A percentile compares a stretch with the other conserved stretches of the same genome.
Conservation (phyloP, 1,140 invertebrate genomes). For the Drosophila persimilis region DNA sequence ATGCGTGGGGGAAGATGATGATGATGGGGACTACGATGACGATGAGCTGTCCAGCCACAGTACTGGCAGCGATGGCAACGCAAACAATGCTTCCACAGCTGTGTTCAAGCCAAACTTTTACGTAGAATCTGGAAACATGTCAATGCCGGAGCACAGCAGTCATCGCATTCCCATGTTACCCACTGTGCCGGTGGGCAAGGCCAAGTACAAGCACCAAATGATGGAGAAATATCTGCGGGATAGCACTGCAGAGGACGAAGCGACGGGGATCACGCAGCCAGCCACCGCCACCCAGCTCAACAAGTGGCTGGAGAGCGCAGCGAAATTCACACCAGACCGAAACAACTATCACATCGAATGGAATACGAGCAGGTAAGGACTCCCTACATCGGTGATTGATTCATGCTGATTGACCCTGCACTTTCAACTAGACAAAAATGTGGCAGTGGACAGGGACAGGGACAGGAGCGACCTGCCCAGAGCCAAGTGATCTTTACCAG, state of each 20-base stretch:
- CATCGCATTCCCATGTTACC: conserved; percentile 48
- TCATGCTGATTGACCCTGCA: background rate
- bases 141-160: conserved; percentile 8
- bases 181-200: conserved; percentile 35
- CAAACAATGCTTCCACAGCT: conserved; percentile 42
- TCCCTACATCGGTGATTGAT: background rate
- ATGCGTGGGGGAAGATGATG: conserved; percentile 51
- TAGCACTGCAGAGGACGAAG: conserved; percentile 25
- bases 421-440: conserved; percentile 47
- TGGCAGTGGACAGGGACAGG: background rate
- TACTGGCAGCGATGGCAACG: conserved; percentile 69
- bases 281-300: conserved; percentile 83
- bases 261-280: background rate
- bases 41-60: conserved; percentile 70
- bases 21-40: conserved; percentile 52
- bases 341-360: conserved; percentile 87
- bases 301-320: conserved; percentile 88
- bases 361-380: conserved; percentile 82
- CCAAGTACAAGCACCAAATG: conserved; percentile 85
- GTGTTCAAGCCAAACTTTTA: conserved; percentile 64
- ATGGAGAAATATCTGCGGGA: conserved; percentile 85
- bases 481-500: conserved; percentile 52
- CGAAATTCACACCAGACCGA: conserved; percentile 86
- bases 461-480: conserved; percentile 27
- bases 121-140: conserved; percentile 32